phyloP scores from a whole-genome alignment of 2,113 vertebrate genomes.

The Callithrix jacchus region DNA sequence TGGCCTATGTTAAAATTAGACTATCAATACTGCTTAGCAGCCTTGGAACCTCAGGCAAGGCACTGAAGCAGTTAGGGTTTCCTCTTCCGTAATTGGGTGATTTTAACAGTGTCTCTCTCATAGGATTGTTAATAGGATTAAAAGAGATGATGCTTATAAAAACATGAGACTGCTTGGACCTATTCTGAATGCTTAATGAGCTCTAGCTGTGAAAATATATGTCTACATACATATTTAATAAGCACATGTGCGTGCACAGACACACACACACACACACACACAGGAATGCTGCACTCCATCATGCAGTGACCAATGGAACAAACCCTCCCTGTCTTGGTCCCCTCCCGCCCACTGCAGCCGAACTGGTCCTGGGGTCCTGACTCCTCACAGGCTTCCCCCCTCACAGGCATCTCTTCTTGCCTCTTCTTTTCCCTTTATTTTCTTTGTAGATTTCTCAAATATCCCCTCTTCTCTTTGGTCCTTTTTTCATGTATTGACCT shows the following conservation, averaged over 20 bases:
- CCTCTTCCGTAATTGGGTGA: background rate
- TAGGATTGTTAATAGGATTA: background rate
- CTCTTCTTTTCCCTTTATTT: background rate
- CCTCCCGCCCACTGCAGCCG: accelerated
- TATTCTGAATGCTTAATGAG: background rate
- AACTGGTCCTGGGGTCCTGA: accelerated
- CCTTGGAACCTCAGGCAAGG: background rate
- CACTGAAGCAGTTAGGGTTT: background rate
- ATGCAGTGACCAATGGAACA: background rate
- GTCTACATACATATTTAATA: background rate
- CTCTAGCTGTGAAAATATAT: background rate
- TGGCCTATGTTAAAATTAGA: background rate
- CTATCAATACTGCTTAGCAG: background rate
- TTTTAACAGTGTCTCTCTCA: background rate
- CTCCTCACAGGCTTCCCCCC: too few species aligned
- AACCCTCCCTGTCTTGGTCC: accelerated
- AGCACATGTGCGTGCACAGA: accelerated
- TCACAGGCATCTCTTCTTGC: background rate
- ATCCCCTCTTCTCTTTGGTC: background rate
- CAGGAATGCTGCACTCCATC: background rate
- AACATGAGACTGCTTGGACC: background rate
- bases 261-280: background rate
- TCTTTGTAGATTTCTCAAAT: background rate
- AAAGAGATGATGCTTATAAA: background rate
- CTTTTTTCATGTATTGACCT: background rate